Conservation (phyloP, 2,797 vertebrate species). For the Okamejei kenojei region DNA sequence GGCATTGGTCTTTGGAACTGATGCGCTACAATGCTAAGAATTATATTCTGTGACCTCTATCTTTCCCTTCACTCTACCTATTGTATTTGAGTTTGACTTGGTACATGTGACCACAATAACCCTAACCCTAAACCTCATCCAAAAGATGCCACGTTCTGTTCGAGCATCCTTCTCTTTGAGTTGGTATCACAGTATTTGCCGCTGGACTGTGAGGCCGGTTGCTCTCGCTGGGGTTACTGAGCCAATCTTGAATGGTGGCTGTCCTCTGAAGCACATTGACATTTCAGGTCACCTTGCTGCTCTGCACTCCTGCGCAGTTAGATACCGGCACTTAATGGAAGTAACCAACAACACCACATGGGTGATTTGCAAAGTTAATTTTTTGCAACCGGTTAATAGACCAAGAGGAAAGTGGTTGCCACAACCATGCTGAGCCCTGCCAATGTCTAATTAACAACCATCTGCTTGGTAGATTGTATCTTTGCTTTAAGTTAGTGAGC, state of each 20-base stretch:
- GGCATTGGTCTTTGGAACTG: too few species aligned
- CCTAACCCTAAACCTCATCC: too few species aligned
- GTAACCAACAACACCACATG: background rate
- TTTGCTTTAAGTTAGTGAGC: background rate
- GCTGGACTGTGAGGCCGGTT: too few species aligned
- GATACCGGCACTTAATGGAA: background rate
- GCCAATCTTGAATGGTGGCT: background rate
- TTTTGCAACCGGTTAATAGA: background rate
- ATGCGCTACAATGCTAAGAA: too few species aligned
- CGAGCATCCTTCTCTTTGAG: too few species aligned
- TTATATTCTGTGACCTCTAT: too few species aligned
- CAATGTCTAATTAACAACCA: background rate
- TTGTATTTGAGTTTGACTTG: too few species aligned
- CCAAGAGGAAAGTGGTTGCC: background rate
- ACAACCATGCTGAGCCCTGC: background rate
- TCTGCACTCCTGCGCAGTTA: background rate
- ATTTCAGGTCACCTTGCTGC: background rate
- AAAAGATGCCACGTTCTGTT: too few species aligned
- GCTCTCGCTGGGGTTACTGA: too few species aligned
- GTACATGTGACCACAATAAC: too few species aligned
- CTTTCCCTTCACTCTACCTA: too few species aligned
- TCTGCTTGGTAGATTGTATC: background rate
- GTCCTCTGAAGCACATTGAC: background rate
- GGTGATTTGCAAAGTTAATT: background rate
- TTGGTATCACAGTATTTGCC: too few species aligned